A percentile compares a stretch with the other conserved stretches of the same genome.
Evolutionary conservation across 2,797 vertebrate genomes (phyloP).

Genomic region (Mareca strepera): DNA sequence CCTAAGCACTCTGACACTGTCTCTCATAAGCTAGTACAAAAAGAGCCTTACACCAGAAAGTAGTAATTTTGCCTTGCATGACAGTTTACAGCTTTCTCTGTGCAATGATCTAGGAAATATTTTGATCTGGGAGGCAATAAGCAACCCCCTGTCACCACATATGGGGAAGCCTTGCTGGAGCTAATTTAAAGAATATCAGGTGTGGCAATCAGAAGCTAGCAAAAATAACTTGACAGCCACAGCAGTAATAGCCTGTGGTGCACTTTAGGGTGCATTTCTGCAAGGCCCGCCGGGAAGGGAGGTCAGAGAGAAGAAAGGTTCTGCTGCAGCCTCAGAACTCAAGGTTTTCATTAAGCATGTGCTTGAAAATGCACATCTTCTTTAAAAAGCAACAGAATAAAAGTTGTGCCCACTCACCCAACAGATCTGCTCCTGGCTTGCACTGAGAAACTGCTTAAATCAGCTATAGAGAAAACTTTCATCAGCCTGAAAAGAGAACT

Average conservation of each 20-base stretch:
- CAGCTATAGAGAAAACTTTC: not conserved
- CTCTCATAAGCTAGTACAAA: not conserved
- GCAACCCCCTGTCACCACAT: not conserved
- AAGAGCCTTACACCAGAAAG: not conserved
- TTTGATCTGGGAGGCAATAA: constrained; percentile 23
- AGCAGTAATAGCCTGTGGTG: not conserved
- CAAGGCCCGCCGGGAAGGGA: not conserved
- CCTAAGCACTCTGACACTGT: not conserved
- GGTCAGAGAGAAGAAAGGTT: not conserved
- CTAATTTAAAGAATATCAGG: constrained; percentile 50
- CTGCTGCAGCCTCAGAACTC: not conserved
- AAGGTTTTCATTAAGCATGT: not conserved
- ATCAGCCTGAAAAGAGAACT: not conserved
- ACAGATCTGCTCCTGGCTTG: not conserved
- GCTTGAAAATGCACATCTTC: not conserved
- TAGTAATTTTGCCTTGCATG: not conserved
- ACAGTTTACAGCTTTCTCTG: constrained; percentile 26
- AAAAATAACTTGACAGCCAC: constrained; percentile 26
- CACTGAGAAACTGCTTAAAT: not conserved
- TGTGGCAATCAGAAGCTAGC: constrained; percentile 2
- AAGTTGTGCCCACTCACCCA: not conserved
- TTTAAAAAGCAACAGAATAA: not conserved
- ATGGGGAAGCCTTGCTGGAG: constrained; percentile 19
- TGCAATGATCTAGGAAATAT: not conserved
- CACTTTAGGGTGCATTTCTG: not conserved